These are phyloP conservation scores for Apamea monoglypha DNA, from an alignment of 2,888 invertebrate species.

Conservation along the genomic window DNA sequence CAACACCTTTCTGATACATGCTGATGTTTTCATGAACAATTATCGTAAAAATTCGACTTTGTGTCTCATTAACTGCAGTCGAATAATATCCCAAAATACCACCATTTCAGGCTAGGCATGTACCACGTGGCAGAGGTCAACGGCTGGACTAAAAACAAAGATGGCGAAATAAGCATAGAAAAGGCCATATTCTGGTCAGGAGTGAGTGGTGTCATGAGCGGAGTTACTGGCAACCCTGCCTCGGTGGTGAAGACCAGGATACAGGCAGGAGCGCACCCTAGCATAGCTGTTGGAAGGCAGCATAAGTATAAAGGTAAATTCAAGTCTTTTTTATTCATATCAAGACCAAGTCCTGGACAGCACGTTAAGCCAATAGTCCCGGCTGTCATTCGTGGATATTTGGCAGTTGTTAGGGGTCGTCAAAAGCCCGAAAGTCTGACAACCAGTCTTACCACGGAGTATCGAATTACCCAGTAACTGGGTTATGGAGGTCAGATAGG, in stretches of 20 bases:
- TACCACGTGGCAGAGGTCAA: constrained; percentile 91
- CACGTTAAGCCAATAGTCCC: no score
- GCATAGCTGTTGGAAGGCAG: constrained; percentile 96
- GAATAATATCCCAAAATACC: background rate
- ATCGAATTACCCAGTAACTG: no score
- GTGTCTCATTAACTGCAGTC: background rate
- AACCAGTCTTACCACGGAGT: no score
- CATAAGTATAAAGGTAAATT: constrained; percentile 91
- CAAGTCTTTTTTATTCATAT: no score
- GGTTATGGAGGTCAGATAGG: no score
- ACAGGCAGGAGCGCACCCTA: constrained; percentile 93
- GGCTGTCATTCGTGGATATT: no score
- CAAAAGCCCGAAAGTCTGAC: no score
- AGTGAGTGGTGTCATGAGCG: constrained; percentile 92
- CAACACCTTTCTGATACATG: no score
- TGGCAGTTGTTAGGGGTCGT: no score
- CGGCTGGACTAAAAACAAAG: constrained; percentile 85
- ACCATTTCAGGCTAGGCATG: constrained; percentile 89
- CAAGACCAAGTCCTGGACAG: no score
- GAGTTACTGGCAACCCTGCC: constrained; percentile 93
- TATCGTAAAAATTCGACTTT: background rate
- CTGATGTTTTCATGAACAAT: background rate
- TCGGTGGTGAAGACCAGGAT: constrained; percentile 95
- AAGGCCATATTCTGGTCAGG: constrained; percentile 84
- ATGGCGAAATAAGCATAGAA: constrained; percentile 80